Evolutionary conservation across 2,797 vertebrate genomes (phyloP).

Genomic region (Hypotaenidia philippensis): DNA sequence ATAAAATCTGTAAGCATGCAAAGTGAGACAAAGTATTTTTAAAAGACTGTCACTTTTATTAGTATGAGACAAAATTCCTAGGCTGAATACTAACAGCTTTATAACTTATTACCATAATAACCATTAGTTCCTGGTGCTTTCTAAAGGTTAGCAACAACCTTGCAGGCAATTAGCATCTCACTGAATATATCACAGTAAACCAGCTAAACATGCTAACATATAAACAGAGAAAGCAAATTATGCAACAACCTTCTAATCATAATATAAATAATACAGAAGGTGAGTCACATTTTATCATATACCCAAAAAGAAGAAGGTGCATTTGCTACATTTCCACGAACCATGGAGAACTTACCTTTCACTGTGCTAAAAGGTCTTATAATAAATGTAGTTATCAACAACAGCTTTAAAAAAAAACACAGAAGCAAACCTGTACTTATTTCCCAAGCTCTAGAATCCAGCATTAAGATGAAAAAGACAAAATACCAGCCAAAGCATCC

Average conservation of each 20-base stretch:
- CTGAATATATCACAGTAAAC: background rate
- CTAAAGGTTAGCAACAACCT: background rate
- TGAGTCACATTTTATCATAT: background rate
- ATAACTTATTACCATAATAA: background rate
- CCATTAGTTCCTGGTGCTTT: background rate
- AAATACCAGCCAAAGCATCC: background rate
- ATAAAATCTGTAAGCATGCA: background rate
- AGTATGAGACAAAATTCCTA: background rate
- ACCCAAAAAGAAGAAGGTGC: background rate
- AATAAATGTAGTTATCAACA: background rate
- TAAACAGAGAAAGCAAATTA: background rate
- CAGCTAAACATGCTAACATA: background rate
- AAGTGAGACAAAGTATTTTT: constrained; percentile 4
- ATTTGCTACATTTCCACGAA: background rate
- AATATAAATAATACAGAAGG: background rate
- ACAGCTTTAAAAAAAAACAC: background rate
- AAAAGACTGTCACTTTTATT: constrained; percentile 11
- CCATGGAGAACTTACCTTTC: constrained; percentile 18
- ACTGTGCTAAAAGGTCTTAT: background rate
- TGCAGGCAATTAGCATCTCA: constrained; percentile 21
- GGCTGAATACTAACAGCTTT: background rate
- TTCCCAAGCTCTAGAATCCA: background rate
- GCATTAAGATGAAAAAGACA: background rate
- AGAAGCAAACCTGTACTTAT: background rate
- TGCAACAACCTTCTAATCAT: background rate